Base-by-base conservation (phyloP, 2,888 invertebrate genomes). In the Pyralis farinalis region DNA sequence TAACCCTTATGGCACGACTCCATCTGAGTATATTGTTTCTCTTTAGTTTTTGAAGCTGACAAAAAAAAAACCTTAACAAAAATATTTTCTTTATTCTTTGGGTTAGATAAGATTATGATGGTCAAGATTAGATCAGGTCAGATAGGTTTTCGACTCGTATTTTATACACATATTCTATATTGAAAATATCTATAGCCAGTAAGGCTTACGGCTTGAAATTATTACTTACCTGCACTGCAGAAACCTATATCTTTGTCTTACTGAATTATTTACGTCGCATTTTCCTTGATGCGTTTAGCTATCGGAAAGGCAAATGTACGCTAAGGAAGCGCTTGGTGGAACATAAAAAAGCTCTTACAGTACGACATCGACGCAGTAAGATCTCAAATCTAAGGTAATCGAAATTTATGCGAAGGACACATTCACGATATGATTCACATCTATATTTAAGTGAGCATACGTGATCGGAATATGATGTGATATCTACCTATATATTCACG, bases 271-370 rank as follows among this genome's bases (percentile, higher is more conserved):
- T 68, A 75, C 72, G 38, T 65, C 55, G 49, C 57, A 71, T 74
- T 68, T 66, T 63, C 65, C 60, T 59, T 67, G 73, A 73, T 73
- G 68, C 71, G 63, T 73, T 75, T 56, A 53, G 54, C 61, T 69
- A 71, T 70, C 53, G 61, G 57, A 57, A 65, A 70, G 60, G 59
- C 60, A 65, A 71, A 71, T 63, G 55, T 32, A 32, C 51, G 40
- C 49, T 41, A 50, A 49, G 59, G 59, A 59, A 63, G 59, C 59
- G 55, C 44, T 64, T 55, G 39, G 51, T 48, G 57, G 49, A 60
- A 74, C 71, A 72, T 61, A 75, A 69, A 72, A 74, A 74, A 58
- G 60, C 70, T 63, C 68, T 72, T 63, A 58, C 42, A 36, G 32
- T 21, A 34, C 39, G 42, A 47, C 39, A 31, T 29, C 37, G 12